phyloP scores from a whole-genome alignment of 2,888 invertebrate genomes.

The Stenichneumon culpator region DNA sequence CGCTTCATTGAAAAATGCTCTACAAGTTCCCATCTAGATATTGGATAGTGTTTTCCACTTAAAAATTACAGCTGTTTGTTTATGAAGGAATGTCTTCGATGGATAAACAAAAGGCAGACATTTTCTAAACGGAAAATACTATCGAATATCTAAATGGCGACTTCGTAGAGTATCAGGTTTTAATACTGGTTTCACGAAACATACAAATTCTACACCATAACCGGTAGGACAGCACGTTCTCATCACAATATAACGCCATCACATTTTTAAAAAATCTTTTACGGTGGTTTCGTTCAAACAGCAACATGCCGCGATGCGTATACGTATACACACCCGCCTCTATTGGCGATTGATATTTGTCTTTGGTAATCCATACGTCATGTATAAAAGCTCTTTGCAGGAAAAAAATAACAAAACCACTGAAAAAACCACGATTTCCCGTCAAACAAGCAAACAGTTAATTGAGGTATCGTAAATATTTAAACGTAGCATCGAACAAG shows the following conservation, averaged over 20 bases:
- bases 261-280: not conserved
- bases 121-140: too few relatives aligned
- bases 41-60: too few relatives aligned
- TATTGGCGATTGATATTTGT: not conserved
- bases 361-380: not conserved
- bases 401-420: not conserved
- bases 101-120: too few relatives aligned
- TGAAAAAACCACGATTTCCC: not conserved
- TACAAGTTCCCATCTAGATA: too few relatives aligned
- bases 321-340: not conserved
- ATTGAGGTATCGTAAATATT: not conserved
- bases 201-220: not conserved
- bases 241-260: not conserved
- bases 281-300: not conserved
- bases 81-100: too few relatives aligned
- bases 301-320: not conserved
- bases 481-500: not conserved
- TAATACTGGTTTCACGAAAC: conserved; percentile 18
- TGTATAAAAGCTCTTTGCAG: not conserved
- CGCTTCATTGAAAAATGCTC: too few relatives aligned
- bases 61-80: too few relatives aligned
- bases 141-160: too few relatives aligned
- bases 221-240: not conserved
- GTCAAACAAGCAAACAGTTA: not conserved
- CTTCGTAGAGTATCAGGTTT: not conserved